These are phyloP conservation scores for Magallana nippona DNA, from an alignment of 2,888 invertebrate genomes.

Conservation along the genomic window DNA sequence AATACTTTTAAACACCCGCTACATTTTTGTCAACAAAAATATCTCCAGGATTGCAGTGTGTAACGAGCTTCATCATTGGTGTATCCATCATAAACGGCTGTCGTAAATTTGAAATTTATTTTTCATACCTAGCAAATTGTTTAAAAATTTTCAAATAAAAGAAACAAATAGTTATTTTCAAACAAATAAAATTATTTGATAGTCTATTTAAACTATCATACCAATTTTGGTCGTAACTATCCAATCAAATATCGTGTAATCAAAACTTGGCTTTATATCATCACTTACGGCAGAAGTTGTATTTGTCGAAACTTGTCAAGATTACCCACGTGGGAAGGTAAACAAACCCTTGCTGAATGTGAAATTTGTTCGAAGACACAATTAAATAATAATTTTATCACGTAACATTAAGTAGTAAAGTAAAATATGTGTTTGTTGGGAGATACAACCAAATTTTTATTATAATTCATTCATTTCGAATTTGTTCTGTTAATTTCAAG, in stretches of 20 bases:
- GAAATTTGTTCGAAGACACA: no score
- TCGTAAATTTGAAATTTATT: background rate
- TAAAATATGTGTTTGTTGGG: no score
- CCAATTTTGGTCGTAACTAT: background rate
- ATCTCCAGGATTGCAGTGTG: slow-evolving; percentile 3
- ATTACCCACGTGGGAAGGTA: slow-evolving; percentile 22
- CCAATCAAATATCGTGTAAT: background rate
- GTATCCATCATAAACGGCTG: background rate
- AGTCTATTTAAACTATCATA: background rate
- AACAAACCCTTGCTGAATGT: background rate
- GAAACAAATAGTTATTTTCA: background rate
- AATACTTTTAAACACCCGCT: slow-evolving; percentile 6
- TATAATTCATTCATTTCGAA: background rate
- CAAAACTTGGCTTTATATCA: background rate
- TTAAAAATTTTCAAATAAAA: background rate
- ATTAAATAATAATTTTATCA: no score
- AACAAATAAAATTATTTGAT: background rate
- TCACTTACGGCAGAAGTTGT: background rate
- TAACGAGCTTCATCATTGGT: background rate
- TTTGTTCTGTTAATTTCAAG: slow-evolving; percentile 5
- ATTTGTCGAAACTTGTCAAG: slow-evolving; percentile 24
- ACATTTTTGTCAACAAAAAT: slow-evolving; percentile 29
- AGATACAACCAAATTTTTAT: no score
- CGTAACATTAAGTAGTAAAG: no score
- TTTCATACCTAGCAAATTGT: background rate